These are phyloP conservation scores for Orthosia cruda DNA, from an alignment of 2,888 invertebrate species.

Conservation along the genomic window DNA sequence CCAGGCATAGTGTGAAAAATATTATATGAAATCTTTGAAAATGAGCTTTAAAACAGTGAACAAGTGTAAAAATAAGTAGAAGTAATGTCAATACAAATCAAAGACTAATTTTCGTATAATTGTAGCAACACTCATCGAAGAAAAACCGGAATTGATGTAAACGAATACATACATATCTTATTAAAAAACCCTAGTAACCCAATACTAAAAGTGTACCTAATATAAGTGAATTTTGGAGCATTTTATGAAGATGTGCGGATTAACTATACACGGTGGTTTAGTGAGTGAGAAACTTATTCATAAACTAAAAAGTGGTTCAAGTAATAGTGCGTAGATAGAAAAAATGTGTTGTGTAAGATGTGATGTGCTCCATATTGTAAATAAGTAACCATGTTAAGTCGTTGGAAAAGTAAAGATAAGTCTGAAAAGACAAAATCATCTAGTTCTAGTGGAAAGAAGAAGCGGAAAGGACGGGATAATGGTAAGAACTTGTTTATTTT, in stretches of 20 bases:
- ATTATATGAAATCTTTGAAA: slow-evolving; percentile 18
- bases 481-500: slow-evolving; percentile 88
- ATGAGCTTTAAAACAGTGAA: slow-evolving; percentile 62
- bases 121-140: slow-evolving; percentile 16
- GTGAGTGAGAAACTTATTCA: slow-evolving; percentile 24
- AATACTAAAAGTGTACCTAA: slow-evolving; percentile 20
- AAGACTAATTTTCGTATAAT: slow-evolving; percentile 23
- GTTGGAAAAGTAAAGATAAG: slow-evolving; percentile 97
- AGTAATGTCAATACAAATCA: slow-evolving; percentile 20
- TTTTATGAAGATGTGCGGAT: slow-evolving; percentile 57
- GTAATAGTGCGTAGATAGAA: slow-evolving; percentile 33
- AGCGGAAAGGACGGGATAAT: slow-evolving; percentile 96
- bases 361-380: slow-evolving; percentile 59
- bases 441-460: slow-evolving; percentile 94
- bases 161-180: slow-evolving; percentile 63
- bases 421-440: slow-evolving; percentile 93
- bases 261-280: slow-evolving; percentile 20
- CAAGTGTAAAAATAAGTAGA: slow-evolving; percentile 29
- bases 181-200: slow-evolving; percentile 12
- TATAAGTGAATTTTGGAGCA: slow-evolving; percentile 47
- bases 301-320: slow-evolving; percentile 26
- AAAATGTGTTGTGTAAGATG: slow-evolving; percentile 62
- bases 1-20: slow-evolving; percentile 41
- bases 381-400: slow-evolving; percentile 93
- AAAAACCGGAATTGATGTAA: slow-evolving; percentile 59